Percentiles rank a stretch among this genome's conserved stretches.
Evolutionary conservation across 2,113 vertebrate genomes (phyloP).

Genomic region (Zosterops hypoxanthus): DNA sequence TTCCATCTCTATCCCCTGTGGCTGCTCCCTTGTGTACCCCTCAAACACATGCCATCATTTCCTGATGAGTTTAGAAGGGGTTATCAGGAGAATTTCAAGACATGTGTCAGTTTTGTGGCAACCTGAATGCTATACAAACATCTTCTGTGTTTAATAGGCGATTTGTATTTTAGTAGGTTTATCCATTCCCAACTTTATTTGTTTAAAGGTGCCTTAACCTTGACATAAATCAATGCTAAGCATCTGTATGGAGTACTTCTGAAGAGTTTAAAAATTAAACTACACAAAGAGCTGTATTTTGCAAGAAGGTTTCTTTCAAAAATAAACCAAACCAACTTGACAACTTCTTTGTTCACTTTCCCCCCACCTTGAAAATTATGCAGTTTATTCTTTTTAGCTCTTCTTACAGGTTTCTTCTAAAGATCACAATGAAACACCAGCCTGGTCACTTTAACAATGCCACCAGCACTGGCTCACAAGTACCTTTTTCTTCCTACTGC

Average conservation of each 20-base stretch:
- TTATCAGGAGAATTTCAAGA: conserved; percentile 65
- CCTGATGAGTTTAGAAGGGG: conserved; percentile 32
- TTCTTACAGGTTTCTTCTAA: neutral
- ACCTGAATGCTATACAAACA: conserved; percentile 66
- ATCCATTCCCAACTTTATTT: conserved; percentile 65
- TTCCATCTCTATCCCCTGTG: conserved; percentile 23
- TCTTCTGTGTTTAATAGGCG: conserved; percentile 55
- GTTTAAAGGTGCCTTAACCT: conserved; percentile 74
- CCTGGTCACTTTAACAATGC: neutral
- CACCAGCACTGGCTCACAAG: neutral
- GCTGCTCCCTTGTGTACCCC: conserved; percentile 39
- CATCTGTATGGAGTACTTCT: neutral
- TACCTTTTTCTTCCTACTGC: conserved; percentile 19
- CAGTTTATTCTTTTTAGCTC: neutral
- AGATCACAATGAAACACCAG: neutral
- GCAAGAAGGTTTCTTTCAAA: neutral
- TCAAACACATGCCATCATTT: conserved; percentile 27
- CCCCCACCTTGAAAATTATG: neutral
- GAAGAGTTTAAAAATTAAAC: conserved; percentile 29
- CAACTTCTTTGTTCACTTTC: neutral
- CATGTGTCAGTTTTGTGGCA: conserved; percentile 66
- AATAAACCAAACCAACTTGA: neutral
- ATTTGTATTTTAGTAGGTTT: conserved; percentile 70
- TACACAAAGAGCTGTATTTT: neutral
- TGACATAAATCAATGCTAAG: conserved; percentile 52